Base-by-base conservation (phyloP, 2,113 vertebrate species). In the Alces alces region DNA sequence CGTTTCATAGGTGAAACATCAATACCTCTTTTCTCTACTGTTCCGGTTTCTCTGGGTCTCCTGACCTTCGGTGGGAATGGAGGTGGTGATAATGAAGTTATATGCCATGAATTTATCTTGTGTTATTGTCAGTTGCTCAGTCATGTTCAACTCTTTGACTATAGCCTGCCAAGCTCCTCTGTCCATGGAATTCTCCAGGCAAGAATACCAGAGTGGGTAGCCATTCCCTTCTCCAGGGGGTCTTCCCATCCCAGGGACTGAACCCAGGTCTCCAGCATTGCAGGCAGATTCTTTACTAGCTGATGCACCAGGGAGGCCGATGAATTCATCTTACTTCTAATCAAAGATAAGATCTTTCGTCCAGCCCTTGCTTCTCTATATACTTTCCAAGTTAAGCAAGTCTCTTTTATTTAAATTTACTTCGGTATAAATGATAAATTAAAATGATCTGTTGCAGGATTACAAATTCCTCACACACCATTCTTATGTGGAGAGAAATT, bases 101-200 rank as follows among this genome's bases (percentile, higher is more conserved):
- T 19, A 55, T 16, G 17, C 43, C 28, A 70, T 70, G 17, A 39
- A 70, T 70, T 70, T 70, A 39, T 70, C 66, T 70, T 23, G 5
- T 39, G 66, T 39, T 23, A 70, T 70, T 39, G 21, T 2, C n/a
- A 70, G n/a, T 70, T 70, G 9, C 66, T 70, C 66, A 23, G 66
- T 70, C n/a, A 39, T 0, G 0, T 39, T 19, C n/a, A 1, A 6
- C n/a, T 70, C 19, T 39, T 39, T 39, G 19, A 39, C n/a, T 70
- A 9, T 23, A 70, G 66, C 66, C 66, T 1, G 0, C n/a, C 66
- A 70, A 70, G 66, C 10, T 70, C 19, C n/a, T 39, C n/a, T 70
- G n/a, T 23, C 66, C 19, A 12, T 70, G n/a, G 66, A 70, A 70
- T 70, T 70, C 66, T 70, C n/a, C 66, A 70, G n/a, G 66, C 10